phyloP scores from a whole-genome alignment of 2,797 vertebrate species.

The Cossypha caffra region DNA sequence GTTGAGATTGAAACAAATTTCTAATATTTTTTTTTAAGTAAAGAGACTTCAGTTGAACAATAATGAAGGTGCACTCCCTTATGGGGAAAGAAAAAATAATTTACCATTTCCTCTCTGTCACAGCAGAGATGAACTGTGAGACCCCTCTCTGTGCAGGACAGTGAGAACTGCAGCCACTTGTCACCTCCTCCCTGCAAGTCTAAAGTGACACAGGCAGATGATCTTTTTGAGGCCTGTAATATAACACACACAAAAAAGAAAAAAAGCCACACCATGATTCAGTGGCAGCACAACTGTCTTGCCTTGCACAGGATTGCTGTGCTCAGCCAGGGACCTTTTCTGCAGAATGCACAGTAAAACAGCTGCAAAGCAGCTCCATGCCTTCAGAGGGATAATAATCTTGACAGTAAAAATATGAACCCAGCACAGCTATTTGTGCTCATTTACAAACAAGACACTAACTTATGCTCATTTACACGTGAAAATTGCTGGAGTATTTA shows the following conservation, averaged over 20 bases:
- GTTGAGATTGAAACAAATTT: background rate
- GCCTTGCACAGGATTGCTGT: background rate
- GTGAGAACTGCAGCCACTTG: background rate
- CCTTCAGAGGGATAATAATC: background rate
- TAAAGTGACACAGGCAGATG: background rate
- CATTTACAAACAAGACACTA: constrained; percentile 9
- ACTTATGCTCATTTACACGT: background rate
- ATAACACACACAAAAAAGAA: background rate
- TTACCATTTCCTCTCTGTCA: background rate
- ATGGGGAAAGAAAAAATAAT: background rate
- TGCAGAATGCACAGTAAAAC: background rate
- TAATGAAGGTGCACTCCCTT: background rate
- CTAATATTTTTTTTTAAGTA: background rate
- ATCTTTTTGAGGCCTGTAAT: background rate
- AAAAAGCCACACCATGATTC: background rate
- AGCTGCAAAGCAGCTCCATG: background rate
- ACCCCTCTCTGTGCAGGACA: background rate
- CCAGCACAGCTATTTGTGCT: background rate
- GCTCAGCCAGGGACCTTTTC: background rate
- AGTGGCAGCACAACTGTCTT: background rate
- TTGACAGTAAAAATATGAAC: background rate
- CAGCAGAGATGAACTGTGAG: background rate
- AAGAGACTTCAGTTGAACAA: background rate
- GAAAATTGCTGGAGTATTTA: background rate
- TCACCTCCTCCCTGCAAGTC: background rate